Base-by-base conservation (phyloP, 2,888 invertebrate genomes). In the Drosophila falleni region DNA sequence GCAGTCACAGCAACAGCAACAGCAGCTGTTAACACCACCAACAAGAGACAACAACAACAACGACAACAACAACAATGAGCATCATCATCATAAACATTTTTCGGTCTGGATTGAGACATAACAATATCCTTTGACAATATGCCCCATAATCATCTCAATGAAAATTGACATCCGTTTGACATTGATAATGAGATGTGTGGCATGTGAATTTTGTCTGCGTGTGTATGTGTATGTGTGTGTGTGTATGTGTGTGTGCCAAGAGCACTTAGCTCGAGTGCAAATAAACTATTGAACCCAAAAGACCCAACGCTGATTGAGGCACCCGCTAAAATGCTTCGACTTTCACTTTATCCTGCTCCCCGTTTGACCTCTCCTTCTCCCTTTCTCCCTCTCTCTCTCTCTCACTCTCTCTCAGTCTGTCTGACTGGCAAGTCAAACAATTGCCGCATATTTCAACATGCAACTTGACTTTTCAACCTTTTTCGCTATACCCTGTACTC, bases 111-210 rank as follows among this genome's bases (percentile, higher is more conserved):
- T 81, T 78, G 83, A 85, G 87, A 78, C 85, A 86, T 87, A 87
- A 86, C 83, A 87, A 86, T 86, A 87, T 87, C 87, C 85, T 87
- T 85, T 85, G 80, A 81, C 81, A 81, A 81, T 81, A 87, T 85
- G 65, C 62, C 85, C 85, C 78, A 82, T 87, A 84, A 87, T 82
- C 84, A 79, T 75, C 74, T 82, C 71, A 84, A 69, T 82, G 85
- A 81, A 66, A 65, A 86, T 85, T 87, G 86, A 87, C 83, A 87
- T 80, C 80, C 85, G 84, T 86, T 83, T 85, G 86, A 85, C 85
- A 84, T 84, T 80, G 85, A 85, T 85, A 85, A 85, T 83, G 80
- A 81, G 78, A 74, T 74, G 78, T 74, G 73, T 39, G 61, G 15
- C 58, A 58, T 46, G 39, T 44, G 55, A 16, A 15, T 58, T 47